Conservation (phyloP, 2,797 vertebrate genomes). For the Denticeps clupeoides region DNA sequence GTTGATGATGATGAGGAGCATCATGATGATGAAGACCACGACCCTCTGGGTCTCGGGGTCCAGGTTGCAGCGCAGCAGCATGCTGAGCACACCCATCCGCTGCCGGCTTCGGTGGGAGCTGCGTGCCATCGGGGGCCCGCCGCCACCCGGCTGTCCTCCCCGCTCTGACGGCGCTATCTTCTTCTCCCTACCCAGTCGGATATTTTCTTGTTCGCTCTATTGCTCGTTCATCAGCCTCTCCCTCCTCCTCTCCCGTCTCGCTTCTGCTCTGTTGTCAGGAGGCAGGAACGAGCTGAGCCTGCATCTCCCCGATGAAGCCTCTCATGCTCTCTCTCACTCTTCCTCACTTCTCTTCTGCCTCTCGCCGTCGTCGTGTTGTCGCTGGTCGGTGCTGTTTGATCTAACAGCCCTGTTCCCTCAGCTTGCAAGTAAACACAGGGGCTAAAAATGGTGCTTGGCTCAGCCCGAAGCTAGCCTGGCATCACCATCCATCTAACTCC, state of each 20-base stretch:
- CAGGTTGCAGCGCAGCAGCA: slow-evolving; percentile 85
- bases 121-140: slow-evolving; percentile 50
- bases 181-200: background rate
- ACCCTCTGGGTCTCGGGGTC: slow-evolving; percentile 85
- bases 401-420: background rate
- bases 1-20: slow-evolving; percentile 91
- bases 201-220: background rate
- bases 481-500: slow-evolving; percentile 15
- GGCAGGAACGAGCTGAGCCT: too few species aligned
- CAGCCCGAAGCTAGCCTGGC: slow-evolving; percentile 5
- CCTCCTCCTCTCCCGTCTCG: background rate
- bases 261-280: background rate
- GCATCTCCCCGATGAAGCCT: background rate
- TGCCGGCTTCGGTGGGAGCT: slow-evolving; percentile 60
- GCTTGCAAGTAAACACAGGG: background rate
- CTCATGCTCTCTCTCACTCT: background rate
- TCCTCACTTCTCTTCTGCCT: too few species aligned
- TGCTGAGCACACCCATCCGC: slow-evolving; percentile 60
- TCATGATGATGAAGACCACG: slow-evolving; percentile 90
- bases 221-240: background rate
- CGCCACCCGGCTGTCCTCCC: slow-evolving; percentile 16
- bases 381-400: background rate
- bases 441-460: slow-evolving; percentile 6
- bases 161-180: slow-evolving; percentile 1
- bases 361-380: too few species aligned